These are phyloP conservation scores for Otocyon megalotis DNA, from an alignment of 2,113 vertebrate genomes.

Conservation along the genomic window DNA sequence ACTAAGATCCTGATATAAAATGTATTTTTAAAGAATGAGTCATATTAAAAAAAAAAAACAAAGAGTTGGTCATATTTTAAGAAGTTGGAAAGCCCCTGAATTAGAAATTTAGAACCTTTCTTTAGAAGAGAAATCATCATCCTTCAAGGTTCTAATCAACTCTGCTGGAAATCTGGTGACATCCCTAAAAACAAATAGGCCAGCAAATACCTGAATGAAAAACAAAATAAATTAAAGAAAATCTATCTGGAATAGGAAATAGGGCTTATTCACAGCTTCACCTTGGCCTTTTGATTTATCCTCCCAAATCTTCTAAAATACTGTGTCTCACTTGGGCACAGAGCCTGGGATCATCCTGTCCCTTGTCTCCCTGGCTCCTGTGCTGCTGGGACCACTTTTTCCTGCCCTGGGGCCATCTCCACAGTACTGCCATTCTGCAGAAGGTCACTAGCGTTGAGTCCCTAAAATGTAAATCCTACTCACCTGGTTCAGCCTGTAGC, in stretches of 20 bases:
- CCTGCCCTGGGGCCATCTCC: background rate
- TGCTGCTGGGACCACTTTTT: too few species aligned
- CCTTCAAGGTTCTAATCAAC: background rate
- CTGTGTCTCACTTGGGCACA: background rate
- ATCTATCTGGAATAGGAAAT: background rate
- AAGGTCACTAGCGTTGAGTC: background rate
- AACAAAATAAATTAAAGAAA: background rate
- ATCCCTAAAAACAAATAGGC: background rate
- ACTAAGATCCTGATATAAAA: background rate
- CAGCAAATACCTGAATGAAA: background rate
- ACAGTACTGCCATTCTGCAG: fast-evolving
- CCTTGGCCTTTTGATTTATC: background rate
- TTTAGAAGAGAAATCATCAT: background rate
- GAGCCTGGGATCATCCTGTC: background rate
- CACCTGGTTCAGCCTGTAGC: background rate
- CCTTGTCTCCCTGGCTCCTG: background rate
- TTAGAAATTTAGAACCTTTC: background rate
- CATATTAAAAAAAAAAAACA: background rate
- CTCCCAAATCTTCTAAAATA: background rate
- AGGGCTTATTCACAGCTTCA: background rate
- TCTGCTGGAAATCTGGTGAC: background rate
- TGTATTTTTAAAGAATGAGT: background rate
- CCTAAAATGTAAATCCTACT: background rate
- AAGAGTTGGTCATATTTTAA: background rate
- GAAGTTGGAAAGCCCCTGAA: background rate